Conservation (phyloP, 2,888 invertebrate species). For the Eupelmus urozonus region DNA sequence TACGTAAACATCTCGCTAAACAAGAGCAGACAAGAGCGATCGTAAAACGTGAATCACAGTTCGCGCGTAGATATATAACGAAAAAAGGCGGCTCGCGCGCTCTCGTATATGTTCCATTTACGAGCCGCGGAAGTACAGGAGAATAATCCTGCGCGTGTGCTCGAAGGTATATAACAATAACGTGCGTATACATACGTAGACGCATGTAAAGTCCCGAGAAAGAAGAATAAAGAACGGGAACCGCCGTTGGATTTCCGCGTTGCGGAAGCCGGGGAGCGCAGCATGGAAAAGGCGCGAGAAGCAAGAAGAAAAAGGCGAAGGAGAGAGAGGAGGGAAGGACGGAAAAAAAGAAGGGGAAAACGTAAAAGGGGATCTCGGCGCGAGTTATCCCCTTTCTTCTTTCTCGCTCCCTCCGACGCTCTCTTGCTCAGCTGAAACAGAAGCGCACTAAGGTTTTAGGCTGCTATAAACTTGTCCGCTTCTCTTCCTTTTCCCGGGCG, state of each 20-base stretch:
- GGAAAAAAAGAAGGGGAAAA: constrained; percentile 16
- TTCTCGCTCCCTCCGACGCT: neutral
- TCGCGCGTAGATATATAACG: neutral
- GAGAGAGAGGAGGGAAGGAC: neutral
- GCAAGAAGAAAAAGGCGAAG: neutral
- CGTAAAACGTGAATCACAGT: constrained; percentile 46
- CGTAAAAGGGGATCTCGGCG: constrained; percentile 23
- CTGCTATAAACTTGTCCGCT: constrained; percentile 45
- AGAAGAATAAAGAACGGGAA: constrained; percentile 26
- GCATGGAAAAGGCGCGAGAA: neutral
- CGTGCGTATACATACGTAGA: neutral
- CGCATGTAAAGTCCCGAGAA: constrained; percentile 19
- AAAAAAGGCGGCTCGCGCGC: neutral
- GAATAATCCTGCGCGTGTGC: constrained; percentile 38
- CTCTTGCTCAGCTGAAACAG: no score
- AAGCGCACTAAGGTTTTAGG: constrained; percentile 31
- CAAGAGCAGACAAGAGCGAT: constrained; percentile 47
- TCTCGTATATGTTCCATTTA: constrained; percentile 40
- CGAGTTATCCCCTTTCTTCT: neutral
- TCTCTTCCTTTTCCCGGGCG: neutral
- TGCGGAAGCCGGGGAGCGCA: neutral
- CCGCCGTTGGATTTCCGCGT: constrained; percentile 25
- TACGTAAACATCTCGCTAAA: constrained; percentile 52
- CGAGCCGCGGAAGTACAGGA: constrained; percentile 37
- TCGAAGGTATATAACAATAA: constrained; percentile 37